phyloP scores from a whole-genome alignment of 2,113 vertebrate species.

The Alectura lathami region DNA sequence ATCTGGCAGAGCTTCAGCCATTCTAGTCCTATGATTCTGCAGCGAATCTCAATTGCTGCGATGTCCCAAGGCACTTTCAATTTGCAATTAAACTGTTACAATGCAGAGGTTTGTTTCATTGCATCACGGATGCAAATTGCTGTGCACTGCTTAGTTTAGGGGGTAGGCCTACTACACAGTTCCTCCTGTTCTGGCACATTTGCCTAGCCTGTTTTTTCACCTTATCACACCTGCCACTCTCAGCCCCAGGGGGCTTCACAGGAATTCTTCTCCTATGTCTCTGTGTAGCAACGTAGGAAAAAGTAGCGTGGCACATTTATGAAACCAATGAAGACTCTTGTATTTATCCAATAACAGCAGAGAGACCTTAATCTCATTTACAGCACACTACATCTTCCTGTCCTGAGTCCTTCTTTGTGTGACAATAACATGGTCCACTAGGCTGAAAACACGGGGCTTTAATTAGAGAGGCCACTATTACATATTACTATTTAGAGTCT shows the following conservation, averaged over 20 bases:
- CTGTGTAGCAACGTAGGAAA: neutral
- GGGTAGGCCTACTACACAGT: neutral
- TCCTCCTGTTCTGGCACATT: neutral
- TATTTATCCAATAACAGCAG: neutral
- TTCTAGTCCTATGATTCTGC: neutral
- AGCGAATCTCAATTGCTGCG: neutral
- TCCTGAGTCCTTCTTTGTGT: neutral
- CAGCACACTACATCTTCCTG: neutral
- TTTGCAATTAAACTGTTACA: constrained; percentile 13
- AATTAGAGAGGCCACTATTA: neutral
- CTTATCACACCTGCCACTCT: neutral
- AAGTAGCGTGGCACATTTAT: neutral
- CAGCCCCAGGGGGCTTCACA: neutral
- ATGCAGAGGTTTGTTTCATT: neutral
- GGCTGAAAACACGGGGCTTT: neutral
- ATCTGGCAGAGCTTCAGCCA: neutral
- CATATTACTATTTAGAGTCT: neutral
- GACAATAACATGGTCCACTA: neutral
- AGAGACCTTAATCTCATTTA: neutral
- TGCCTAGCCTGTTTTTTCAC: neutral
- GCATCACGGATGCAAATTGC: constrained; percentile 22
- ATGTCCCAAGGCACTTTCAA: constrained; percentile 45
- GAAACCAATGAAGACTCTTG: neutral
- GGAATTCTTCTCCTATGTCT: neutral
- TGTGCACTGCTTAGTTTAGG: neutral